Evolutionary conservation across 2,888 invertebrate species (phyloP).

Genomic region (Apocheima hispidaria): DNA sequence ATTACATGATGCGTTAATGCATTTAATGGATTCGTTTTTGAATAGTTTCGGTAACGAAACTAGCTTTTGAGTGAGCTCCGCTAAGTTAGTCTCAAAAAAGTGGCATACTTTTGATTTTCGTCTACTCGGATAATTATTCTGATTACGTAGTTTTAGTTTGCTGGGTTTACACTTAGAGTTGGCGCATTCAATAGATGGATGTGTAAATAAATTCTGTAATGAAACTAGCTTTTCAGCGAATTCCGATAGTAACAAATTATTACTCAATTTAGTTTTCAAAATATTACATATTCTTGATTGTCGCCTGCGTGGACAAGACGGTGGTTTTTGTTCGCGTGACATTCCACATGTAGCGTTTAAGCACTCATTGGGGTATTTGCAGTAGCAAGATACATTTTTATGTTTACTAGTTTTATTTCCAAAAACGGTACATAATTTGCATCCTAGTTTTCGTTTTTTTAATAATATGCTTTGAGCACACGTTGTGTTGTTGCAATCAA

Average conservation of each 20-base stretch:
- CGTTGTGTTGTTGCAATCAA: conserved; percentile 23
- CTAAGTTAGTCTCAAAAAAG: not conserved
- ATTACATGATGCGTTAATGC: not conserved
- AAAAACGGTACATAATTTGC: not conserved
- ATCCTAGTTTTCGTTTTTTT: not conserved
- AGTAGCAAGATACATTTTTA: not conserved
- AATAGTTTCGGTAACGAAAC: not conserved
- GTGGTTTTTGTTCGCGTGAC: not conserved
- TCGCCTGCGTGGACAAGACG: not conserved
- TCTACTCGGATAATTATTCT: not conserved
- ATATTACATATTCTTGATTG: not conserved
- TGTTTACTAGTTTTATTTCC: not conserved
- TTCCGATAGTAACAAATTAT: not conserved
- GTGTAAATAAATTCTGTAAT: not conserved
- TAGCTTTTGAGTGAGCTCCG: not conserved
- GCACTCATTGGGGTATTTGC: not conserved
- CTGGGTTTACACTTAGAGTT: not conserved
- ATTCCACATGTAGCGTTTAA: not conserved
- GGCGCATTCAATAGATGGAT: not conserved
- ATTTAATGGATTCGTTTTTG: not conserved
- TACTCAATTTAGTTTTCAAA: not conserved
- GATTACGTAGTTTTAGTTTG: not conserved
- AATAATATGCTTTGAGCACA: conserved; percentile 10
- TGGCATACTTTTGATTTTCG: not conserved
- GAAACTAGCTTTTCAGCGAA: not conserved